phyloP scores from a whole-genome alignment of 2,888 invertebrate genomes.

The Magallana nippona region DNA sequence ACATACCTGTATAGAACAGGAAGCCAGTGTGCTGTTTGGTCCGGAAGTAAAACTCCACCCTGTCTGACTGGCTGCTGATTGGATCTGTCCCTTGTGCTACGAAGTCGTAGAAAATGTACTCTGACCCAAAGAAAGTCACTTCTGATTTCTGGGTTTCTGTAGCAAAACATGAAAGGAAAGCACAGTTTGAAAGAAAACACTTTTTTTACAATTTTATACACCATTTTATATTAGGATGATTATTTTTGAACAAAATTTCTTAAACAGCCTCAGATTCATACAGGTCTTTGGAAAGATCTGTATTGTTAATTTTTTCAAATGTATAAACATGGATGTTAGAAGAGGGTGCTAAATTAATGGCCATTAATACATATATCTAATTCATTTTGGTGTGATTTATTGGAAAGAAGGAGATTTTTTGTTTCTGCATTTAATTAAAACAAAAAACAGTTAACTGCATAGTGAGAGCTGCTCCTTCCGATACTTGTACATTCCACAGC shows the following conservation, averaged over 20 bases:
- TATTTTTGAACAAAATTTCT: no score
- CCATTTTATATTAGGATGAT: no score
- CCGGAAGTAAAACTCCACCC: slow-evolving; percentile 94
- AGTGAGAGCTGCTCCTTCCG: background rate
- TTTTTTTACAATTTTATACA: background rate
- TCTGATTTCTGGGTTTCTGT: slow-evolving; percentile 95
- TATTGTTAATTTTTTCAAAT: no score
- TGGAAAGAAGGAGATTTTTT: no score
- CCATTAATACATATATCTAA: no score
- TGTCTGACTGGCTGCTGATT: slow-evolving; percentile 93
- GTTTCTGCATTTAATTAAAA: background rate
- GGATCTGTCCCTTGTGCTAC: slow-evolving; percentile 90
- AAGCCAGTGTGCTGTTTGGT: slow-evolving; percentile 94
- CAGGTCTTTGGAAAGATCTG: no score
- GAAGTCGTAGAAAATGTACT: slow-evolving; percentile 94
- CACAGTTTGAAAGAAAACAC: background rate
- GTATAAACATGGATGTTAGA: no score
- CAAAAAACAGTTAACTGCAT: background rate
- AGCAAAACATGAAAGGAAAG: slow-evolving; percentile 77
- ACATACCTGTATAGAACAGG: slow-evolving; percentile 91
- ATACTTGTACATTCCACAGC: background rate
- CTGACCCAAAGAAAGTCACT: slow-evolving; percentile 94
- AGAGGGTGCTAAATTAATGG: no score
- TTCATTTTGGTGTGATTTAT: no score
- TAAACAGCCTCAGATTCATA: no score